These are phyloP conservation scores for Pituophis catenifer DNA, from an alignment of 2,113 vertebrate genomes.

Conservation along the genomic window DNA sequence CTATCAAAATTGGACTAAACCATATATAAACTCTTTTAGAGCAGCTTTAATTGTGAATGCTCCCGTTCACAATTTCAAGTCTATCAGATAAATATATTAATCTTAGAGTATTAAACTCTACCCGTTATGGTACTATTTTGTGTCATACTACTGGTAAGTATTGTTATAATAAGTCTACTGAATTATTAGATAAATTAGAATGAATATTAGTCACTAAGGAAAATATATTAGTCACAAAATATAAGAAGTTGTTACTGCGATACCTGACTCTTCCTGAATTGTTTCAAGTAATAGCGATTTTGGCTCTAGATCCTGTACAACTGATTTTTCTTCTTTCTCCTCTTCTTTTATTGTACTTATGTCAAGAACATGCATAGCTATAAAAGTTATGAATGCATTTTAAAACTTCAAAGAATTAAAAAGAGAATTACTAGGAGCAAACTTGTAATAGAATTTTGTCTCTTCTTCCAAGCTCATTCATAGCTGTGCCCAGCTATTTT, in stretches of 20 bases:
- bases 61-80: not conserved
- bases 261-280: constrained; percentile 46
- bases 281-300: constrained; percentile 5
- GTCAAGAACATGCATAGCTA: constrained; percentile 55
- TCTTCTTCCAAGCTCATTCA: not conserved
- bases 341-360: constrained; percentile 52
- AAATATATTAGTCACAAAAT: not conserved
- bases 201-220: not conserved
- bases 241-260: constrained; percentile 21
- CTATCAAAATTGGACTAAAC: not conserved
- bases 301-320: constrained; percentile 46
- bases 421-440: constrained; percentile 10
- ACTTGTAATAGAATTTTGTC: not conserved
- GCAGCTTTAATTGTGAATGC: not conserved
- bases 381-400: constrained; percentile 49
- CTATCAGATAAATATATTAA: not conserved
- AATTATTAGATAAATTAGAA: not conserved
- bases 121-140: not conserved
- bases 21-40: not conserved
- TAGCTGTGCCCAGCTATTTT: not conserved
- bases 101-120: not conserved
- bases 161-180: constrained; percentile 4
- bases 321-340: constrained; percentile 42
- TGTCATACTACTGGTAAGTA: not conserved
- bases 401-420: constrained; percentile 29